Evolutionary conservation across 1,140 invertebrate genomes (phyloP).

Genomic region (Chrysomallon squamiferum): DNA sequence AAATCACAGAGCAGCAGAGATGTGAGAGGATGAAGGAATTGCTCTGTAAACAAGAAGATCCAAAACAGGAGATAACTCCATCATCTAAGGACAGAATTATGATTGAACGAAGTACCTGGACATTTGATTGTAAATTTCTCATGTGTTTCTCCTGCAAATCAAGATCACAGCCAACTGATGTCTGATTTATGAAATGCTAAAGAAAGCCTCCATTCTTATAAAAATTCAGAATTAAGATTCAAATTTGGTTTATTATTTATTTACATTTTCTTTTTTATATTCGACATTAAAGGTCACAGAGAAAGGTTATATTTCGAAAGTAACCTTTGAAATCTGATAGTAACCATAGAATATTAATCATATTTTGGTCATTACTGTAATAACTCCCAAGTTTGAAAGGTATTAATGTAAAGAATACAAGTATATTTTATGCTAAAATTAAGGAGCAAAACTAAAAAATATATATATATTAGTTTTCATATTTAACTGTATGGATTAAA

Average conservation of each 20-base stretch:
- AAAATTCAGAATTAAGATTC: slow-evolving; percentile 3
- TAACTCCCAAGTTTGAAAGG: too few relatives aligned
- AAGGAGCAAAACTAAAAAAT: too few relatives aligned
- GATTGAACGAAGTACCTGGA: slow-evolving; percentile 69
- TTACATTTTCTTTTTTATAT: background rate
- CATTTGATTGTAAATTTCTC: slow-evolving; percentile 69
- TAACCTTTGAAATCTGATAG: too few relatives aligned
- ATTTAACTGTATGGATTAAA: too few relatives aligned
- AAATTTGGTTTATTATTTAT: background rate
- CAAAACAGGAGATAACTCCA: slow-evolving; percentile 65
- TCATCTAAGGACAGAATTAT: slow-evolving; percentile 65
- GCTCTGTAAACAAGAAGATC: slow-evolving; percentile 66
- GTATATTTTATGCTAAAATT: too few relatives aligned
- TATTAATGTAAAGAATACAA: too few relatives aligned
- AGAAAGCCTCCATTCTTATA: too few relatives aligned
- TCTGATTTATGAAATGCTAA: slow-evolving; percentile 21
- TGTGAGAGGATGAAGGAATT: slow-evolving; percentile 63
- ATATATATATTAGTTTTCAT: too few relatives aligned
- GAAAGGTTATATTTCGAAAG: too few relatives aligned
- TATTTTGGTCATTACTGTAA: too few relatives aligned
- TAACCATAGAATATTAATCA: too few relatives aligned
- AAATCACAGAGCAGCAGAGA: background rate
- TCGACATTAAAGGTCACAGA: too few relatives aligned
- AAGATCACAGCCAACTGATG: slow-evolving; percentile 37
- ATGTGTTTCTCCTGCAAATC: slow-evolving; percentile 55